Evolutionary conservation across 2,888 invertebrate genomes (phyloP), one percentile per base, ranked within the genome.

Genomic region (Andrena trimmerana): DNA sequence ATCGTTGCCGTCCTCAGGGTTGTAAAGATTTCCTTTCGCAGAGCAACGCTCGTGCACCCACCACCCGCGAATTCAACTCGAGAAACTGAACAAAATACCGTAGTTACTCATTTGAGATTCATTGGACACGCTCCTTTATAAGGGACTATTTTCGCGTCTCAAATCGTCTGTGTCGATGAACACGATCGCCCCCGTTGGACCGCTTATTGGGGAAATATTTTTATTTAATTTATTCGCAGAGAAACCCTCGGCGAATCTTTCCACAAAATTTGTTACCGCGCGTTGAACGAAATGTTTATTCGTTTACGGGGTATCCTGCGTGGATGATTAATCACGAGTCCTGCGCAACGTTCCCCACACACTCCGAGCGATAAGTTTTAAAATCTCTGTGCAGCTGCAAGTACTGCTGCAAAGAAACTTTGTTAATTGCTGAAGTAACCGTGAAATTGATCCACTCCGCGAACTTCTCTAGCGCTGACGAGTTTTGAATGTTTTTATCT

Each of bases 1-100:
- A 87, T 88, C 78, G 86, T 83, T 88, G 77, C 85, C 71, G 65
- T 75, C 82, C 62, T 72, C 78, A 52, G 70, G 77, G 85, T 81
- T 87, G 82, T 84, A 88, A 87, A 87, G 79, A 83, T 81, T 54
- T 70, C 68, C 71, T 33, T 76, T 70, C 78, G 78, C 80, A 73
- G 67, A 73, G 54, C 50, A 66, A 54, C 63, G 65, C 48, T 59
- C 27, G 62, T 67, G 60, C 77, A 48, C 60, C 54, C 7, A 42
- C 33, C 63, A 50, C 36, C 33, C 20, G 50, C 29, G 20, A 3
- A 42, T 4, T 66, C 24, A 24, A 24, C 48, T 36, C 71, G 36
- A 13, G 27, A 73, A 74, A 78, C 75, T 65, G 31, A 68, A 74
- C 75, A 75, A 79, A 78, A 84, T 78, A 79, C 63, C 59, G 27